phyloP scores from a whole-genome alignment of 2,113 vertebrate species.

The Motacilla tschutschensis region DNA sequence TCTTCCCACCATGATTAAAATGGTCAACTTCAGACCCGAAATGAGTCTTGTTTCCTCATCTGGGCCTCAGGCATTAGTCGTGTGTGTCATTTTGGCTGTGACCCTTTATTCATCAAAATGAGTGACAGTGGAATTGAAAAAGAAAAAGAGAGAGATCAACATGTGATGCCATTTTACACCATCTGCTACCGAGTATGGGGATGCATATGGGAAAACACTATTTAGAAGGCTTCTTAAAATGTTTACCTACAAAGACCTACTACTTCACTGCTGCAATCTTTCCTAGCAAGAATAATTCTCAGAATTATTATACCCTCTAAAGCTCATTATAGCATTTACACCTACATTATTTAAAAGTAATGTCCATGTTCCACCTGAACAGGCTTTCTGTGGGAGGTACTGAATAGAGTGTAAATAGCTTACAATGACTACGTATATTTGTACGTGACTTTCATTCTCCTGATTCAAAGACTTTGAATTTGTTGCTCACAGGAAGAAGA shows the following conservation, averaged over 20 bases:
- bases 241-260: slow-evolving; percentile 5
- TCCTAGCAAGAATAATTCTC: not conserved
- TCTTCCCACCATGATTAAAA: not conserved
- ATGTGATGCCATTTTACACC: slow-evolving; percentile 10
- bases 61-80: not conserved
- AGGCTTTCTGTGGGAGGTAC: not conserved
- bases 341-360: not conserved
- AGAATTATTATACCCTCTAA: not conserved
- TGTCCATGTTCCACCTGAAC: not conserved
- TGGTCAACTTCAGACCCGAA: not conserved
- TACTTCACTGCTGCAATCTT: not conserved
- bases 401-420: not conserved
- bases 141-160: not conserved
- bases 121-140: not conserved
- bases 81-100: not conserved
- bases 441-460: not conserved
- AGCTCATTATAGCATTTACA: not conserved
- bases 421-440: fast-evolving
- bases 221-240: slow-evolving; percentile 2
- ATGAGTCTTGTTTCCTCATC: not conserved
- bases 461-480: not conserved
- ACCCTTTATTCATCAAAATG: not conserved
- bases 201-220: not conserved
- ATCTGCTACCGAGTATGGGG: slow-evolving; percentile 1
- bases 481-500: not conserved